Percentiles rank a stretch among this genome's conserved stretches.
Evolutionary conservation across 2,888 invertebrate species (phyloP).

Genomic region (Atrina japonica): DNA sequence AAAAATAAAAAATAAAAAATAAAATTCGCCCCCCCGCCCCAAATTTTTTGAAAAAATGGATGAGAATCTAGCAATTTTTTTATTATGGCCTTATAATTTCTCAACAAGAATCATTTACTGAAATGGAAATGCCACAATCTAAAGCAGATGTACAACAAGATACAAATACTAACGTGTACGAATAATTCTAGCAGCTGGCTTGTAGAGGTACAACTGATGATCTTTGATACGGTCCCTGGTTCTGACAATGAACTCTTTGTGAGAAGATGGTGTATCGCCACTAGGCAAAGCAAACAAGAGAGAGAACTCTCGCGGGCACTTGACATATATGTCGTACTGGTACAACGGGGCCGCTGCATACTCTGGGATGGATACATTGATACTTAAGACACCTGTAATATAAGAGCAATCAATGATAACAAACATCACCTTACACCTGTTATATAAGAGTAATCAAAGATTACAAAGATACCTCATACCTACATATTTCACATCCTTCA

Average conservation of each 20-base stretch:
- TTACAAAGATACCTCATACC: too few relatives aligned
- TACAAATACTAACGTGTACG: too few relatives aligned
- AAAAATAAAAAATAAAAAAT: too few relatives aligned
- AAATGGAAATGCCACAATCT: too few relatives aligned
- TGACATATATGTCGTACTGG: slow-evolving; percentile 71
- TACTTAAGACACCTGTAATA: slow-evolving; percentile 69
- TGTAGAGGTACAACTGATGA: slow-evolving; percentile 61
- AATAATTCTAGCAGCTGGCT: slow-evolving; percentile 44
- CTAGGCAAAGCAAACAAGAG: slow-evolving; percentile 72
- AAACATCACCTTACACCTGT: background rate
- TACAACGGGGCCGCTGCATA: slow-evolving; percentile 68
- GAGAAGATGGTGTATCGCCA: slow-evolving; percentile 60
- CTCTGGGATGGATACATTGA: slow-evolving; percentile 70
- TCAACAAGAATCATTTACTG: too few relatives aligned
- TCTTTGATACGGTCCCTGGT: slow-evolving; percentile 56
- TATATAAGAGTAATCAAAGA: background rate
- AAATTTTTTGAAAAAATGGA: too few relatives aligned
- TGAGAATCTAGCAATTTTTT: too few relatives aligned
- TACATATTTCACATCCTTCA: too few relatives aligned
- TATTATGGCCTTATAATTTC: too few relatives aligned
- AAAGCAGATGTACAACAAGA: too few relatives aligned
- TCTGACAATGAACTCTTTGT: slow-evolving; percentile 62
- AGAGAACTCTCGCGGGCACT: slow-evolving; percentile 71
- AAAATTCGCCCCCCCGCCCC: too few relatives aligned
- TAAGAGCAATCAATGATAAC: background rate